These are phyloP conservation scores for Andinoacara biseriatus DNA, from an alignment of 2,113 vertebrate genomes.

Conservation along the genomic window DNA sequence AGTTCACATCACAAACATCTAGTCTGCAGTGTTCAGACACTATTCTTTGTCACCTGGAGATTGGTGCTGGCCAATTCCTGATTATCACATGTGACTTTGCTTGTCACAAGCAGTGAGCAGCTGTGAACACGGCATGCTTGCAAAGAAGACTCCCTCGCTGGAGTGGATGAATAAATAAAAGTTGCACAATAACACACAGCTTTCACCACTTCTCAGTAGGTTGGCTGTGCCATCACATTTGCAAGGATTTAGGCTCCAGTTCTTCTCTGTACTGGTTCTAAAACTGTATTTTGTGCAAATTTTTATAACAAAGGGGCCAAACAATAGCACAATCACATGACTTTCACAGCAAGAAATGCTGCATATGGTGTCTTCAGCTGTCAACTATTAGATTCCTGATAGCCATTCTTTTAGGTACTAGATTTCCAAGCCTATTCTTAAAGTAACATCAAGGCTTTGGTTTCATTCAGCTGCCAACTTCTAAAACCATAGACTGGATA, in stretches of 20 bases:
- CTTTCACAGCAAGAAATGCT: not conserved
- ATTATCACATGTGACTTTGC: not conserved
- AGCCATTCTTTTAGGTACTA: too few relatives aligned
- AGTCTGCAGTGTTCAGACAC: not conserved
- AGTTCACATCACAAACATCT: not conserved
- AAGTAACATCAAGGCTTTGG: not conserved
- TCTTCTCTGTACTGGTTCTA: not conserved
- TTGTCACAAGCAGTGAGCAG: not conserved
- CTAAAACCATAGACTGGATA: not conserved
- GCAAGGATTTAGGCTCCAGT: not conserved
- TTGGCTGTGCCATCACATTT: not conserved
- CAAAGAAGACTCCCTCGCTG: not conserved
- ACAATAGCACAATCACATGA: not conserved
- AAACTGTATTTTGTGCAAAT: not conserved
- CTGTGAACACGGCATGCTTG: not conserved
- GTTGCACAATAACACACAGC: not conserved
- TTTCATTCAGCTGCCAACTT: not conserved
- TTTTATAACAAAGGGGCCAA: not conserved
- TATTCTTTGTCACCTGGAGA: not conserved
- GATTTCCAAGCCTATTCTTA: not conserved
- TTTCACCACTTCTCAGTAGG: conserved; percentile 3
- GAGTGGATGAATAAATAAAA: conserved; percentile 1
- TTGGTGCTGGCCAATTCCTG: not conserved
- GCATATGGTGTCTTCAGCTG: not conserved
- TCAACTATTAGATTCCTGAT: not conserved